Evolutionary conservation across 2,113 vertebrate genomes (phyloP), one percentile per base, ranked within the genome.

Genomic region (Choloepus hoffmanni): DNA sequence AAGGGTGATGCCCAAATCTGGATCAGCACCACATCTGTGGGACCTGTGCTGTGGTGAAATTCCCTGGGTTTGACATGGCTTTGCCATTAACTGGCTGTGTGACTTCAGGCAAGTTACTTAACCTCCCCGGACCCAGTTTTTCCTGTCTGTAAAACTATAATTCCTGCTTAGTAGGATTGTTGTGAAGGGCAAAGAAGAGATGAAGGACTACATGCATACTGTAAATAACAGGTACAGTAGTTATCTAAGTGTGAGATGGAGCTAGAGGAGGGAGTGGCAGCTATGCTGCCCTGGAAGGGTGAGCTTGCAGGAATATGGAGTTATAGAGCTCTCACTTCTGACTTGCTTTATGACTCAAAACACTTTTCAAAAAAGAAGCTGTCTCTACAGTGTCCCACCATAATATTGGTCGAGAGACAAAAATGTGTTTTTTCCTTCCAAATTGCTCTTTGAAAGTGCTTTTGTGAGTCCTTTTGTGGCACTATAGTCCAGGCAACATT

Each of bases 1-100:
- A 28, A 63, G 24, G 43, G 11, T 0, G 5, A 21, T 4, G 3
- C 15, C 10, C 58, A 87, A 3, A 40, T 21, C 2, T 0, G 43
- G 15, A 65, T 45, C 13, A 2, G 18, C 11, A 36, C 53, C n/a
- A n/a, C 16, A 63, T 13, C 26, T 0, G 5, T 33, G 23, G 81
- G 77, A 21, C 26, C 50, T 19, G 10, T 30, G n/a, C n/a, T 78
- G 2, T 0, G 2, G 30, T 43, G 10, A 58, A 79, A 40, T 53
- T 53, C 40, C 14, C 70, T 28, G 50, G 8, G 3, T 43, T 55
- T 40, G 26, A 60, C 53, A 10, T 10, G 58, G 2, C 53, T 73
- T 28, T 92, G 62, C 33, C 28, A 7, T 13, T 85, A 77, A 24
- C 3, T 28, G 63, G 40, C 45, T 81, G 13, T 67, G 79, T 72